phyloP scores from a whole-genome alignment of 1,140 invertebrate species.

The Aphaenogaster ashmeadi region DNA sequence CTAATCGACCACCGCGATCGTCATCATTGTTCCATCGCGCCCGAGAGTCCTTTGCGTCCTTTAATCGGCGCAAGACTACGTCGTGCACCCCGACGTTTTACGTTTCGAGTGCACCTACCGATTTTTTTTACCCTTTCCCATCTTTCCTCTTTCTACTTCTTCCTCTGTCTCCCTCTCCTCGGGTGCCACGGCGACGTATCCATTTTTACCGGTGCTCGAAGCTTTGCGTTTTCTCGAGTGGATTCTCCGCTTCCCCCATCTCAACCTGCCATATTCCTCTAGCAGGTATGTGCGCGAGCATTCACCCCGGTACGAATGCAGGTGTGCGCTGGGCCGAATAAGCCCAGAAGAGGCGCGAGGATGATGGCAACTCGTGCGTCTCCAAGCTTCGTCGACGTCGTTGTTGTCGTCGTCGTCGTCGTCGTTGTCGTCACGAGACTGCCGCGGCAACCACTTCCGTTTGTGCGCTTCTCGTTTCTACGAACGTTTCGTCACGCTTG shows the following conservation, averaged over 20 bases:
- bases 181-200: constrained; percentile 50
- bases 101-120: constrained; percentile 19
- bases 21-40: constrained; percentile 22
- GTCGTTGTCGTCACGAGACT: constrained; percentile 46
- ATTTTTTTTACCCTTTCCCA: background rate
- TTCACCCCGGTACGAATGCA: constrained; percentile 64
- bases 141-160: background rate
- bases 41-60: constrained; percentile 5
- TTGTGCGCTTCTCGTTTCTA: constrained; percentile 35
- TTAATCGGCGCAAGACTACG: constrained; percentile 30
- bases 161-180: background rate
- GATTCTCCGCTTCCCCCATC: constrained; percentile 40
- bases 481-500: constrained; percentile 71
- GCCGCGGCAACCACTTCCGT: constrained; percentile 47
- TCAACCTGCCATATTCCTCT: constrained; percentile 54
- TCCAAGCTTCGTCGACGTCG: constrained; percentile 42
- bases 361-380: constrained; percentile 65
- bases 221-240: constrained; percentile 71
- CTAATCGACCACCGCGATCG: constrained; percentile 42
- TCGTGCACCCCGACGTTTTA: background rate
- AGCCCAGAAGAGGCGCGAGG: constrained; percentile 53
- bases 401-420: constrained; percentile 37
- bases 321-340: constrained; percentile 63
- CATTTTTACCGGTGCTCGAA: constrained; percentile 67
- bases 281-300: constrained; percentile 61